phyloP scores from a whole-genome alignment of 2,113 vertebrate genomes.

The Corythornis cristatus region DNA sequence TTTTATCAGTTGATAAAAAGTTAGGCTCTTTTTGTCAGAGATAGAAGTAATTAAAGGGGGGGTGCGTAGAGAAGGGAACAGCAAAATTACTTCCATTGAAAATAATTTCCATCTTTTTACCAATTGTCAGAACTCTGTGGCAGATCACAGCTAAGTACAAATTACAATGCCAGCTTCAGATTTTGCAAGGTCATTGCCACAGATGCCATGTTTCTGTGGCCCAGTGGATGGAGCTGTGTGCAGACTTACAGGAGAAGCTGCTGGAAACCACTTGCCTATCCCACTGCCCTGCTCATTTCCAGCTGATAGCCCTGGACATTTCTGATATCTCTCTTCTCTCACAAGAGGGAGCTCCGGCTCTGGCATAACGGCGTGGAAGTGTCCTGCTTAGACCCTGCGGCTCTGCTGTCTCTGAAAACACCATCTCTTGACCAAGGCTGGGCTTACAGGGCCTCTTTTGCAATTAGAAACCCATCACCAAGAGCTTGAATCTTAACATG shows the following conservation, averaged over 20 bases:
- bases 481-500: background rate
- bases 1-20: constrained; percentile 19
- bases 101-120: background rate
- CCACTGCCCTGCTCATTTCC: background rate
- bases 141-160: background rate
- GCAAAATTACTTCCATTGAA: background rate
- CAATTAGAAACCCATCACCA: background rate
- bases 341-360: constrained; percentile 67
- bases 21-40: background rate
- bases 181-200: background rate
- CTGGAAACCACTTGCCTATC: background rate
- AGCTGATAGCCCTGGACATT: background rate
- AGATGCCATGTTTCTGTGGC: background rate
- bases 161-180: background rate
- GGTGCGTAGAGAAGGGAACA: background rate
- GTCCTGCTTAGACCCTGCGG: background rate
- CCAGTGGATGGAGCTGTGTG: background rate
- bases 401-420: background rate
- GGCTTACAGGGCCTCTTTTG: background rate
- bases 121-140: background rate
- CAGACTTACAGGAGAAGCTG: background rate
- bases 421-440: background rate
- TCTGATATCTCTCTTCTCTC: constrained; percentile 20
- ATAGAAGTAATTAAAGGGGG: background rate
- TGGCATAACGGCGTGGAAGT: background rate